phyloP scores from a whole-genome alignment of 2,888 invertebrate species.

The Coremacera marginata region DNA sequence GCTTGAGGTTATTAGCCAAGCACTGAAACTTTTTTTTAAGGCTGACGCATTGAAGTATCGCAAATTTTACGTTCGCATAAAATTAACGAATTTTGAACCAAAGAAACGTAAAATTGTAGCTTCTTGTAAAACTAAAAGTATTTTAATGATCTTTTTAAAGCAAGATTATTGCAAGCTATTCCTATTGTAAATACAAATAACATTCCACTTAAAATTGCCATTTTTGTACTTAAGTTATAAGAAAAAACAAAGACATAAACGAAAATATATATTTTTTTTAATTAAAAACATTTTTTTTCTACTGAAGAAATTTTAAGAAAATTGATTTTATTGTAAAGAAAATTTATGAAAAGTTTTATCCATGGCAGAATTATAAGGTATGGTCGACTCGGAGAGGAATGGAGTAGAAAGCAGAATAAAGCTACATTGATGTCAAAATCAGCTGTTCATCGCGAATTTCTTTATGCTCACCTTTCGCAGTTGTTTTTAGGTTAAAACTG shows the following conservation, averaged over 20 bases:
- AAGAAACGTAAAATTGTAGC: slow-evolving; percentile 51
- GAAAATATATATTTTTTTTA: neutral
- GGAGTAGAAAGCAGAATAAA: too few species aligned
- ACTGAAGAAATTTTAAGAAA: too few species aligned
- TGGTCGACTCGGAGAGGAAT: too few species aligned
- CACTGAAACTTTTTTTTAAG: slow-evolving; percentile 29
- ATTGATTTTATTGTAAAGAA: too few species aligned
- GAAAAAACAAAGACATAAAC: neutral
- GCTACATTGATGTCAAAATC: too few species aligned
- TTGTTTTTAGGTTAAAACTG: too few species aligned
- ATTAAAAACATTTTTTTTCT: too few species aligned
- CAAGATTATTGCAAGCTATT: neutral
- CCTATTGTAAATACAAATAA: neutral
- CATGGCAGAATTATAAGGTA: too few species aligned
- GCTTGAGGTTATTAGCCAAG: slow-evolving; percentile 37
- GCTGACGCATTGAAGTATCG: slow-evolving; percentile 22
- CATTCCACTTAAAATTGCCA: slow-evolving; percentile 11
- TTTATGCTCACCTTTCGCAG: too few species aligned
- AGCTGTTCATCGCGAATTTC: too few species aligned
- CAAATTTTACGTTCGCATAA: slow-evolving; percentile 30
- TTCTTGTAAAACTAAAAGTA: neutral
- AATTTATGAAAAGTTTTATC: too few species aligned
- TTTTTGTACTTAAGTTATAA: slow-evolving; percentile 26
- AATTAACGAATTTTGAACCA: slow-evolving; percentile 57
- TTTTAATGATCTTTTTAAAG: neutral